Evolutionary conservation across 1,140 invertebrate species (phyloP), one percentile per base, ranked within the genome.

Genomic region (Chymomyza costata): DNA sequence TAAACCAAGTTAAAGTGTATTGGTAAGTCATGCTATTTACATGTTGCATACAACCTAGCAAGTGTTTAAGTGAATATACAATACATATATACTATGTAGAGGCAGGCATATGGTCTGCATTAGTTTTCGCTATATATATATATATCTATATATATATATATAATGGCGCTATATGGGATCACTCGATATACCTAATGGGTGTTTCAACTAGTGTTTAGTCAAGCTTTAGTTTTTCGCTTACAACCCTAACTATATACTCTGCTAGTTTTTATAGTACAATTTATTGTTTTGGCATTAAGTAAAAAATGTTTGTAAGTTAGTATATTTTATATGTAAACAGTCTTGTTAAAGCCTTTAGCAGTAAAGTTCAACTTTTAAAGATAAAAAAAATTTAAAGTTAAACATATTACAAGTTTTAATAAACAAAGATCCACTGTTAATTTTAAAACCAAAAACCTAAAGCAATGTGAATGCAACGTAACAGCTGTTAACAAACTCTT

Each of bases 101-200:
- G n/a, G n/a, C n/a, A n/a, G n/a, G n/a, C n/a, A n/a, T n/a, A n/a
- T n/a, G n/a, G n/a, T n/a, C n/a, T n/a, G n/a, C n/a, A n/a, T n/a
- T n/a, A n/a, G n/a, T 28, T 28, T 28, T 6, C 25, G 25, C 5
- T 28, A 5, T 28, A 6, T 28, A 6, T 28, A 28, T 28, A 28
- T 28, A 6, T 28, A 28, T 10, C 10, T 28, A 6, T 28, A n/a
- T 34, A n/a, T 34, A 34, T 34, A n/a, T 15, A 14, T 38, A 38
- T 10, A 5, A 8, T 13, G 11, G 41, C 15, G 40, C 44, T 53
- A 31, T 15, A 64, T 34, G 55, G 53, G 68, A 65, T 80, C 73
- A 80, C 73, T 80, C 73, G 64, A 65, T 59, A 73, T 81, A 80
- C 73, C 73, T 80, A 80, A 71, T 65, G 73, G 73, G 73, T 80